phyloP scores from a whole-genome alignment of 2,797 vertebrate genomes.

The Microchirus variegatus region DNA sequence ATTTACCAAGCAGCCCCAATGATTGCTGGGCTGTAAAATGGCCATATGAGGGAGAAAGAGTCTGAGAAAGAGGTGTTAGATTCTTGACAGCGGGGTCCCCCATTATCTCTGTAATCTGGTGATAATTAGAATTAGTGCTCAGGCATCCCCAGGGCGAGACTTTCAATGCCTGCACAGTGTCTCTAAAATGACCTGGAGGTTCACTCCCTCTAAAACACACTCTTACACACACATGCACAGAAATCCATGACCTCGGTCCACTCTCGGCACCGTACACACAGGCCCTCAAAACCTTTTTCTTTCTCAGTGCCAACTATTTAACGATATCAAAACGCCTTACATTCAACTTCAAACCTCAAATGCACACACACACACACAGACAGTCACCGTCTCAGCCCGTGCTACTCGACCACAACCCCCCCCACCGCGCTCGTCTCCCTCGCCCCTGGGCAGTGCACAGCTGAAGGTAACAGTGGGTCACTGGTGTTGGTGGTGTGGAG shows the following conservation, averaged over 20 bases:
- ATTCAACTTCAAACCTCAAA: slow-evolving; percentile 47
- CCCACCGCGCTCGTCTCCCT: slow-evolving; percentile 60
- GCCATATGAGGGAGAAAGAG: slow-evolving; percentile 69
- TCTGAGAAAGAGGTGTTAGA: slow-evolving; percentile 71
- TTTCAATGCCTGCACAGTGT: slow-evolving; percentile 75
- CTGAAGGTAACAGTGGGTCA: slow-evolving; percentile 74
- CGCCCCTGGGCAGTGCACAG: slow-evolving; percentile 74
- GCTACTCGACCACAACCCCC: slow-evolving; percentile 49
- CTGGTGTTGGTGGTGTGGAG: slow-evolving; percentile 66
- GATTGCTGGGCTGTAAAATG: slow-evolving; percentile 84
- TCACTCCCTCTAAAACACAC: slow-evolving; percentile 53
- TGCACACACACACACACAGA: slow-evolving; percentile 30
- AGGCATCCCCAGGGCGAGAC: slow-evolving; percentile 70
- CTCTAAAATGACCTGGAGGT: slow-evolving; percentile 67
- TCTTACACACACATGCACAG: slow-evolving; percentile 16
- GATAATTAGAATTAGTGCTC: slow-evolving; percentile 83
- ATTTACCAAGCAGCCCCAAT: slow-evolving; percentile 71
- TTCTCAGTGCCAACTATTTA: slow-evolving; percentile 59
- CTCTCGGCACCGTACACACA: slow-evolving; percentile 43
- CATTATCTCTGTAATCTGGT: slow-evolving; percentile 86
- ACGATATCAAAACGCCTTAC: slow-evolving; percentile 62
- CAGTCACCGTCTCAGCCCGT: slow-evolving; percentile 27
- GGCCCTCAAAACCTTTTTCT: slow-evolving; percentile 58
- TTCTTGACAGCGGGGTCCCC: slow-evolving; percentile 78
- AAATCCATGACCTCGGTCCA: slow-evolving; percentile 65